Evolutionary conservation across 2,797 vertebrate species (phyloP), one percentile per base, ranked within the genome.

Genomic region (Phyllotis vaccarum): DNA sequence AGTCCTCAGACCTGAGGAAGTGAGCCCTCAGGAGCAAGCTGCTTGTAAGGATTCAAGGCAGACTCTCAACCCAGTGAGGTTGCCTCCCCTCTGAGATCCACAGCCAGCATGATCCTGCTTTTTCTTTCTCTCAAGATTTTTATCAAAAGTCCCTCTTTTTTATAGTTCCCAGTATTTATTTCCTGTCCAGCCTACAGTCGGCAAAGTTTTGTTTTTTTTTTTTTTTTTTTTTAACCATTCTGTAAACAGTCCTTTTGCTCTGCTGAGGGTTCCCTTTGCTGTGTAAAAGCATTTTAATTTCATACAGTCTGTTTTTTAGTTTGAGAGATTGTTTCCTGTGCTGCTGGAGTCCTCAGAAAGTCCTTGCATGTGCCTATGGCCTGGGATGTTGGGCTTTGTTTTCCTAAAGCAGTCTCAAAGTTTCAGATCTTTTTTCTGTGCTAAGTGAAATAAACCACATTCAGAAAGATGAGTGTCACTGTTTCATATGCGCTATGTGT

Each of bases 1-100:
- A 79, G 54, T 66, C 70, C 72, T 95, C 60, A 79, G 75, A 91
- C 2, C 22, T 27, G 17, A 70, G 49, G 91, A 88, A 94, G 74
- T 62, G 85, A 62, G n/a, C 31, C 66, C 96, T 96, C 58, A 90
- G 74, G 52, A 80, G n/a, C n/a, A 46, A 86, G 21, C 62, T 74
- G 66, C 80, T 92, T 95, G 56, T 82, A 78, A 83, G 75, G 95
- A 60, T 2, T 66, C 34, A 78, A n/a, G 43, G 27, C 27, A n/a
- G 17, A 49, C 34, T 82, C 83, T 92, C 54, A n/a, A 21, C 19
- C n/a, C 12, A 11, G 3, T 11, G 43, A 5, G 22, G 40, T 54
- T 46, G 29, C 43, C 24, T 17, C 89, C 49, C 86, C n/a, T n/a
- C n/a, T 43, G 14, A 29, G 29, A 78, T 6, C 0, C 5, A 21